Percentiles rank a stretch among this genome's conserved stretches.
Conservation (phyloP, 2,797 vertebrate species). For the Poeciliopsis turneri region DNA sequence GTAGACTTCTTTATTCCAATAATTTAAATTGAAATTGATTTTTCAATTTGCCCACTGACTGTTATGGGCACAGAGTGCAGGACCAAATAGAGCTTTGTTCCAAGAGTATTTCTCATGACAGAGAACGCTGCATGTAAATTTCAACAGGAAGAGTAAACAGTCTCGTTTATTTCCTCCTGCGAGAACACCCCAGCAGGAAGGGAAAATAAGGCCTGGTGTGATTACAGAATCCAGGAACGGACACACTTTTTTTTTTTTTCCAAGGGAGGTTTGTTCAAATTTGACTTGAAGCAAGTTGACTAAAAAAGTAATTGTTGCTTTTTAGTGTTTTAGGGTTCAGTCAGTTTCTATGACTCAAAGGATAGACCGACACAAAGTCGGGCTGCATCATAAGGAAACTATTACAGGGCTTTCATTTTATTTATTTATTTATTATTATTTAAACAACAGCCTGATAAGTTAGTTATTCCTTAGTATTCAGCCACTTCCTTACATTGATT, state of each 20-base stretch:
- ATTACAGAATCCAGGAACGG: conserved; percentile 15
- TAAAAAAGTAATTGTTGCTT: background rate
- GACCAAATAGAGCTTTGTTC: conserved; percentile 88
- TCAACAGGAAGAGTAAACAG: conserved; percentile 63
- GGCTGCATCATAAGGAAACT: background rate
- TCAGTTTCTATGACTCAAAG: background rate
- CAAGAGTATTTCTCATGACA: conserved; percentile 91
- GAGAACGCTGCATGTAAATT: conserved; percentile 87
- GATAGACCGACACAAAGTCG: background rate
- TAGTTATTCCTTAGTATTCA: background rate
- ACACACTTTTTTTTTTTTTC: background rate
- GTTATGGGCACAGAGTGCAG: conserved; percentile 91
- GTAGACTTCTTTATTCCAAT: conserved; percentile 99
- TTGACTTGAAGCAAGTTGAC: background rate
- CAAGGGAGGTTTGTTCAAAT: background rate
- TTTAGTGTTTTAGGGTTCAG: background rate
- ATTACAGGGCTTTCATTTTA: background rate
- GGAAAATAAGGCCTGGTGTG: conserved; percentile 79
- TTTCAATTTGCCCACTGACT: conserved; percentile 99
- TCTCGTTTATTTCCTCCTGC: conserved; percentile 79
- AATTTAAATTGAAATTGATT: conserved; percentile 99
- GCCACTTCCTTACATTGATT: background rate
- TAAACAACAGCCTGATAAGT: background rate
- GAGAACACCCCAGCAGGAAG: conserved; percentile 75
- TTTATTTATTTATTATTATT: background rate